phyloP scores from a whole-genome alignment of 2,797 vertebrate genomes.

The Zenarchopterus dispar region DNA sequence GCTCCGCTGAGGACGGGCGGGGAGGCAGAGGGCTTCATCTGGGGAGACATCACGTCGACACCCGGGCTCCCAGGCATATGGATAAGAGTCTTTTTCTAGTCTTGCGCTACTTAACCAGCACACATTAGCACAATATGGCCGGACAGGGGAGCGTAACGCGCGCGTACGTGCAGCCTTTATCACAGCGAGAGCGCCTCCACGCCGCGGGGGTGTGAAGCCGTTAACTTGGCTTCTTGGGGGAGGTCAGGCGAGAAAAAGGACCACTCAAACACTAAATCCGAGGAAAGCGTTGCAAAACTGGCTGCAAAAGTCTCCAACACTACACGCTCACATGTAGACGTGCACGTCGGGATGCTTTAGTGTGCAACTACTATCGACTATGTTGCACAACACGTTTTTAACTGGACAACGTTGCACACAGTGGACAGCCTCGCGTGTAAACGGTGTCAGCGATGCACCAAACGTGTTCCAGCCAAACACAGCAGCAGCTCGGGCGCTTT shows the following conservation, averaged over 20 bases:
- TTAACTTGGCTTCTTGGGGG: slow-evolving; percentile 28
- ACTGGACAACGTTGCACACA: not conserved
- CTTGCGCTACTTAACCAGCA: slow-evolving; percentile 71
- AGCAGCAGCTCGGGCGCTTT: not conserved
- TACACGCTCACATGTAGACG: too few species aligned
- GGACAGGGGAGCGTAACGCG: slow-evolving; percentile 49
- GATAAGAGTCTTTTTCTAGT: slow-evolving; percentile 72
- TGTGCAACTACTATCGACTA: too few species aligned
- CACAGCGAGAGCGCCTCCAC: slow-evolving; percentile 34
- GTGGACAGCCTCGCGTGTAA: not conserved
- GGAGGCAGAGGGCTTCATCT: slow-evolving; percentile 60
- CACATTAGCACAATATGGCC: slow-evolving; percentile 74
- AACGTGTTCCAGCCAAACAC: not conserved
- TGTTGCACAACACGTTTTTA: not conserved
- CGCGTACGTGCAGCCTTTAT: slow-evolving; percentile 58
- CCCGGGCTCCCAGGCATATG: slow-evolving; percentile 72
- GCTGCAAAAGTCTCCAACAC: not conserved
- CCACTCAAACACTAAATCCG: not conserved
- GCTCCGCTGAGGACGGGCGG: slow-evolving; percentile 61
- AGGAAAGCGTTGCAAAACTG: not conserved
- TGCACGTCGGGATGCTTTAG: too few species aligned
- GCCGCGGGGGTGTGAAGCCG: slow-evolving; percentile 32
- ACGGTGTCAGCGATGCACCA: not conserved
- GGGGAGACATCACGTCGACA: slow-evolving; percentile 58
- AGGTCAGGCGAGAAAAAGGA: slow-evolving; percentile 29